These are phyloP conservation scores for Dromas ardeola DNA, from an alignment of 2,113 vertebrate species.

Conservation along the genomic window DNA sequence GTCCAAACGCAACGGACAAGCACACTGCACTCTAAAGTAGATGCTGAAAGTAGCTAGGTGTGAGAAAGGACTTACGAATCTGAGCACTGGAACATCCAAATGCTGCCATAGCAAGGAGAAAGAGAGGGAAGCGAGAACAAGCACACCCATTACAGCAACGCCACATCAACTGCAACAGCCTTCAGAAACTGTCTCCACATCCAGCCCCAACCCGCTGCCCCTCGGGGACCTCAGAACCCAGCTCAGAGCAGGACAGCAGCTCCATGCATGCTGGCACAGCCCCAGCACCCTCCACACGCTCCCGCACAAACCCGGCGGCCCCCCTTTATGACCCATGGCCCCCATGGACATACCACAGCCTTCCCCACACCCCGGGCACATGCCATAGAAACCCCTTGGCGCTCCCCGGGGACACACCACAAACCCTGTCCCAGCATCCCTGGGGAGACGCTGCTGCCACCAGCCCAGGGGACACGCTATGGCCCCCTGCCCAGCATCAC, in stretches of 20 bases:
- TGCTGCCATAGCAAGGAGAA: not conserved
- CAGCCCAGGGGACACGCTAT: not conserved
- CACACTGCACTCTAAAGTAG: accelerated
- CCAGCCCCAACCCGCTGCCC: not conserved
- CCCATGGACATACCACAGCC: accelerated
- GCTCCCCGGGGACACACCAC: accelerated
- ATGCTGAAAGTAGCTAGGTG: accelerated
- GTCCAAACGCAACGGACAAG: not conserved
- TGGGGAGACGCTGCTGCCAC: accelerated
- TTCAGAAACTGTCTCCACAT: not conserved
- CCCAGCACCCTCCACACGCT: not conserved
- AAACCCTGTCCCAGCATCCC: not conserved
- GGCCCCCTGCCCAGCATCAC: not conserved
- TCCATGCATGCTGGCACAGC: not conserved
- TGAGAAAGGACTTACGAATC: not conserved
- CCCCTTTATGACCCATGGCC: accelerated
- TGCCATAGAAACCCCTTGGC: not conserved
- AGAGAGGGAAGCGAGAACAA: not conserved
- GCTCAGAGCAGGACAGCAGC: no score
- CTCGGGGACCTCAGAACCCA: accelerated
- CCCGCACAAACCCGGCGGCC: not conserved
- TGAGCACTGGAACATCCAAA: accelerated
- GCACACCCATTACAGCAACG: not conserved
- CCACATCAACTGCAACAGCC: not conserved
- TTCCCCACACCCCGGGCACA: no score